Percentiles rank a stretch among this genome's conserved stretches.
These are phyloP conservation scores for Magallana ariakensis DNA, from an alignment of 1,140 invertebrate genomes.

Conservation along the genomic window DNA sequence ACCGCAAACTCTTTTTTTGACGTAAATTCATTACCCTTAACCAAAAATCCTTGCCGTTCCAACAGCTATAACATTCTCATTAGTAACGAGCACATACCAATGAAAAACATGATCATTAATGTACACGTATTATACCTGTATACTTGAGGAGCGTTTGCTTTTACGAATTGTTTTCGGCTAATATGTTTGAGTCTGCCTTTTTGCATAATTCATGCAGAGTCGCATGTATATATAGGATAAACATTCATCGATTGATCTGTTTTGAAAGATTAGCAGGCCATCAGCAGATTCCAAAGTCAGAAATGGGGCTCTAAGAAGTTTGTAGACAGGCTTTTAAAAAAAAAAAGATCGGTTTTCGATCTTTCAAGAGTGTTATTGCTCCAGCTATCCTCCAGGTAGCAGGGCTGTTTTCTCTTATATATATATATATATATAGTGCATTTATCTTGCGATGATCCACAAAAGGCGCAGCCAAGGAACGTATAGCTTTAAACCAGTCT, in stretches of 20 bases:
- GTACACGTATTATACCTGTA: no score
- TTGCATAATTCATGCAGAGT: no score
- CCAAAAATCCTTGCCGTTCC: no score
- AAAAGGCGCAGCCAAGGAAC: not conserved
- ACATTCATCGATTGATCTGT: slow-evolving; percentile 1
- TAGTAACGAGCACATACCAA: no score
- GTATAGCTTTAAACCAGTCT: not conserved
- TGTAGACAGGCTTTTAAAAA: not conserved
- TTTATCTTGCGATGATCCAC: not conserved
- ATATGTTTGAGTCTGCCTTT: no score
- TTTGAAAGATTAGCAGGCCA: not conserved
- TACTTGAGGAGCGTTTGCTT: no score
- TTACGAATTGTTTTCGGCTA: no score
- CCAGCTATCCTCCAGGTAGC: not conserved
- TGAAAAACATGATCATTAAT: no score
- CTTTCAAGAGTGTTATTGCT: not conserved
- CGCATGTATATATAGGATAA: not conserved
- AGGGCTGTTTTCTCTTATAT: not conserved
- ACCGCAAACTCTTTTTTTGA: no score
- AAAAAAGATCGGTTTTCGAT: slow-evolving; percentile 24
- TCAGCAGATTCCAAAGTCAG: slow-evolving; percentile 4
- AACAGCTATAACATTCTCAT: no score
- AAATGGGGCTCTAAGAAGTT: not conserved
- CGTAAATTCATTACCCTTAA: no score
- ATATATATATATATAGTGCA: no score